Percentiles rank a stretch among this genome's conserved stretches.
Evolutionary conservation across 2,113 vertebrate species (phyloP).

Genomic region (Brachyhypopomus occidentalis): DNA sequence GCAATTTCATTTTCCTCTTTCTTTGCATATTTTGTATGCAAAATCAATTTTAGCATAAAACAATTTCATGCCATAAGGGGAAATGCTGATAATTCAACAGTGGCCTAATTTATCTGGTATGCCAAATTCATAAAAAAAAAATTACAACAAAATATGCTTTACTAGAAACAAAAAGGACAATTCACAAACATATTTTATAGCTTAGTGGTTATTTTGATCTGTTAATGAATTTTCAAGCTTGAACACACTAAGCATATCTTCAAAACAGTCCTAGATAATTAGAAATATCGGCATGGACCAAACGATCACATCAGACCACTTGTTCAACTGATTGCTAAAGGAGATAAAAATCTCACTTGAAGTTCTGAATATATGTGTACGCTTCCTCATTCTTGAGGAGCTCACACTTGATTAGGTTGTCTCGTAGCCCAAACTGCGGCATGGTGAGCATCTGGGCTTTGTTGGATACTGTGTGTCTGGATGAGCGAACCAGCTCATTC

Average conservation of each 20-base stretch:
- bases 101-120: too few species aligned
- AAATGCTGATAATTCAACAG: too few species aligned
- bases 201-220: background rate
- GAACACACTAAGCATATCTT: too few species aligned
- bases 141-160: background rate
- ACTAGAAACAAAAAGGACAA: background rate
- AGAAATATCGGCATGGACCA: background rate
- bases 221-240: background rate
- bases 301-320: background rate
- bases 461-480: slow-evolving; percentile 76
- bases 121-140: too few species aligned
- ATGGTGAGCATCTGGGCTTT: slow-evolving; percentile 82
- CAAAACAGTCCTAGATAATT: background rate
- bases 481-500: slow-evolving; percentile 78
- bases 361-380: slow-evolving; percentile 85
- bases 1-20: background rate
- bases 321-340: background rate
- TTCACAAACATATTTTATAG: background rate
- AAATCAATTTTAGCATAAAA: too few species aligned
- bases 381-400: slow-evolving; percentile 84
- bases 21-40: background rate
- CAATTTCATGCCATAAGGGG: too few species aligned
- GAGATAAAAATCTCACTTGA: slow-evolving; percentile 74
- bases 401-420: slow-evolving; percentile 86
- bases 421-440: slow-evolving; percentile 85